phyloP scores from a whole-genome alignment of 2,888 invertebrate species.

The Tetanocera ferruginea region DNA sequence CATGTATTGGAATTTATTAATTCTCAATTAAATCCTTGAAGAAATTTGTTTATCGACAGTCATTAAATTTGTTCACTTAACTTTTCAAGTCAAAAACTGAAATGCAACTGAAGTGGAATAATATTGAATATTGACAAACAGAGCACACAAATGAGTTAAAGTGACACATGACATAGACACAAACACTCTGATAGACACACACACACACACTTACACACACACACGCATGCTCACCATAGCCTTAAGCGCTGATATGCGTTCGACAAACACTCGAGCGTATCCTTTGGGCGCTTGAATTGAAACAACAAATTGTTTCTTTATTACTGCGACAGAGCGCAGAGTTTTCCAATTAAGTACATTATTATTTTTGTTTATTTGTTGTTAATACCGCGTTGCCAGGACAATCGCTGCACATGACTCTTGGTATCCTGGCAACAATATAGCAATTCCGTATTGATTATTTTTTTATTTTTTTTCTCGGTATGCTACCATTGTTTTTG shows the following conservation, averaged over 20 bases:
- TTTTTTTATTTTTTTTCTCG: background rate
- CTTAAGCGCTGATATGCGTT: background rate
- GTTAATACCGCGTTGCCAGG: constrained; percentile 16
- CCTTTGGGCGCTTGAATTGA: constrained; percentile 12
- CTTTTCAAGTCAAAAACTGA: constrained; percentile 2
- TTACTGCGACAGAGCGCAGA: background rate
- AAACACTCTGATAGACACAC: background rate
- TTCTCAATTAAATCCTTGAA: background rate
- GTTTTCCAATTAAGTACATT: background rate
- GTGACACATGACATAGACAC: constrained; percentile 2
- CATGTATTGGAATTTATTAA: background rate
- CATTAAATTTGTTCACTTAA: background rate
- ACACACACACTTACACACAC: constrained; percentile 2
- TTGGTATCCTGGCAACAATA: constrained; percentile 5
- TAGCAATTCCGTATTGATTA: background rate
- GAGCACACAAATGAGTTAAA: background rate
- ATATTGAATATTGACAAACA: background rate
- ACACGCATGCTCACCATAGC: background rate
- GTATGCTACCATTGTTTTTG: background rate
- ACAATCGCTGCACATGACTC: background rate
- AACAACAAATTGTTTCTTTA: constrained; percentile 19
- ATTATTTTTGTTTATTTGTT: background rate
- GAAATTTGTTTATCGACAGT: background rate
- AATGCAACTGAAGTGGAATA: constrained; percentile 3
- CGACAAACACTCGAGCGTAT: constrained; percentile 1